phyloP scores from a whole-genome alignment of 2,797 vertebrate genomes.

The Melanotaenia maccullochi region DNA sequence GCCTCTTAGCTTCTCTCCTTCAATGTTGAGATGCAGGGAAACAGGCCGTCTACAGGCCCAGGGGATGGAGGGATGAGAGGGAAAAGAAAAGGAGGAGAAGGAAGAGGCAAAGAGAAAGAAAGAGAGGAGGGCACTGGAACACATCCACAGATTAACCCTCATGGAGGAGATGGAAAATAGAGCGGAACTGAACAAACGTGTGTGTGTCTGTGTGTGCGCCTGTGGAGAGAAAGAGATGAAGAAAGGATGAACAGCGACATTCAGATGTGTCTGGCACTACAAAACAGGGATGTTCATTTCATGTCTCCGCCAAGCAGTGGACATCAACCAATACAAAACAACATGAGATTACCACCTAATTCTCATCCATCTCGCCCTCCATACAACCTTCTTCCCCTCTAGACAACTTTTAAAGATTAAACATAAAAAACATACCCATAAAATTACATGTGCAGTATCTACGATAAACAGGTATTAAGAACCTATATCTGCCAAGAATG shows the following conservation, averaged over 20 bases:
- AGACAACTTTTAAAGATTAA: constrained; percentile 21
- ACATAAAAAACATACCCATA: too few species aligned
- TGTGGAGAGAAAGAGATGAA: constrained; percentile 11
- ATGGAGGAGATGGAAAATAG: constrained; percentile 79
- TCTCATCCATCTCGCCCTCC: constrained; percentile 27
- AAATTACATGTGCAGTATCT: too few species aligned
- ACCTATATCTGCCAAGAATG: too few species aligned
- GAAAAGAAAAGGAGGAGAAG: constrained; percentile 50
- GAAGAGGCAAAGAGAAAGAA: constrained; percentile 40
- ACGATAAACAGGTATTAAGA: too few species aligned
- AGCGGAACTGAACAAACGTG: constrained; percentile 72
- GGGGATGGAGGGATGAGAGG: constrained; percentile 73
- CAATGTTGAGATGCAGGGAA: constrained; percentile 69
- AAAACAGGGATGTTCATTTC: constrained; percentile 56
- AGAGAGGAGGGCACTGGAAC: constrained; percentile 78
- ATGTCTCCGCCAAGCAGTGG: constrained; percentile 37
- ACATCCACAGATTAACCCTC: constrained; percentile 82
- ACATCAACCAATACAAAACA: constrained; percentile 38
- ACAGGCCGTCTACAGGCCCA: constrained; percentile 66
- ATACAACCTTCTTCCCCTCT: constrained; percentile 13
- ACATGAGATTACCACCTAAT: constrained; percentile 42
- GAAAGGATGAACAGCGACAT: constrained; percentile 42
- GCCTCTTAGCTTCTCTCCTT: constrained; percentile 62
- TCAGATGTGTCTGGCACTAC: constrained; percentile 46
- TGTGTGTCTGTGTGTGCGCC: constrained; percentile 37